These are phyloP conservation scores for Cataglyphis albicans DNA, from an alignment of 2,888 invertebrate genomes.

Conservation along the genomic window DNA sequence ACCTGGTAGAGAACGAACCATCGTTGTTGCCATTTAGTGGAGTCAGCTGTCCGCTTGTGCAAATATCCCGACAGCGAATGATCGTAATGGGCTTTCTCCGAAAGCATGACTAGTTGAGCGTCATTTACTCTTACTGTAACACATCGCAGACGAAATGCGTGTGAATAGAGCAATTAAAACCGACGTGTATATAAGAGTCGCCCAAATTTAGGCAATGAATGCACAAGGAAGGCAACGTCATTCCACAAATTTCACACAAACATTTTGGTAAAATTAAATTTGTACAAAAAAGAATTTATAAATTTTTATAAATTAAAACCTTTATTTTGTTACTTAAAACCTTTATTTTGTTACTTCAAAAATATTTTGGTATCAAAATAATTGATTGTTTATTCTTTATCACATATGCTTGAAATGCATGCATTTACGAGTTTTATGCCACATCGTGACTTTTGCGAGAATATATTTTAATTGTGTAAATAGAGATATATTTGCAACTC, in stretches of 20 bases:
- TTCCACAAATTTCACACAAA: not conserved
- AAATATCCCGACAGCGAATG: conserved; percentile 94
- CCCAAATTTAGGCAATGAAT: not conserved
- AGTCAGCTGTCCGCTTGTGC: conserved; percentile 94
- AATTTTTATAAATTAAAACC: not conserved
- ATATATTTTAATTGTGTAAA: conserved; percentile 15
- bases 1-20: conserved; percentile 95
- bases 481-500: conserved; percentile 1
- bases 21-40: conserved; percentile 94
- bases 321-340: not conserved
- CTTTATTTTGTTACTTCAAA: not conserved
- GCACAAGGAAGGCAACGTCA: not conserved
- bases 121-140: conserved; percentile 92
- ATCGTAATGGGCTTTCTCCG: conserved; percentile 94
- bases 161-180: not conserved
- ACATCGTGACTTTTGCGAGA: not conserved
- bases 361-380: not conserved
- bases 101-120: conserved; percentile 93
- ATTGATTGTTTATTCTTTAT: not conserved
- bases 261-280: not conserved
- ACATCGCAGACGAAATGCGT: not conserved
- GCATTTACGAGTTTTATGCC: not conserved
- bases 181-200: not conserved
- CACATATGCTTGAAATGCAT: not conserved
- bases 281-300: not conserved